Percentiles rank a stretch among this genome's conserved stretches.
These are phyloP conservation scores for Eupithecia exiguata DNA, from an alignment of 2,888 invertebrate species.

Conservation along the genomic window DNA sequence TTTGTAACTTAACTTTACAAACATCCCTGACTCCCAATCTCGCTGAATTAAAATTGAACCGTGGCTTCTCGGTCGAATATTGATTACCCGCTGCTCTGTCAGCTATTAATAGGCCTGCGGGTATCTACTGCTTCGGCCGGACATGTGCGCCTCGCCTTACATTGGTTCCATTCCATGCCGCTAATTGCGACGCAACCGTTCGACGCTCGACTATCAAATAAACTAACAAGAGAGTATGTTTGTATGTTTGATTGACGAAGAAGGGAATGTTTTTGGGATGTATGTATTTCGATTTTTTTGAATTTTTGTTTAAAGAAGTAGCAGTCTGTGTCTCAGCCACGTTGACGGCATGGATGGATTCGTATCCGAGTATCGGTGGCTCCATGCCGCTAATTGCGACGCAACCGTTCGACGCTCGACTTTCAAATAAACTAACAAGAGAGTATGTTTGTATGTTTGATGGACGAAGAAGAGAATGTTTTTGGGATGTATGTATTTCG, in stretches of 20 bases:
- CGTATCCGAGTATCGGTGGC: too few species aligned
- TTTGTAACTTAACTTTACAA: background rate
- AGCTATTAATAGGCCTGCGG: constrained; percentile 8
- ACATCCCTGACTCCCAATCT: background rate
- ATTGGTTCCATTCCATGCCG: constrained; percentile 8
- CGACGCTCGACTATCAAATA: constrained; percentile 4
- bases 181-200: constrained; percentile 9
- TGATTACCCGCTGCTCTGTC: constrained; percentile 4
- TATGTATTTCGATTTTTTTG: background rate
- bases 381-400: constrained; percentile 10
- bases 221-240: background rate
- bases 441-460: background rate
- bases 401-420: constrained; percentile 1
- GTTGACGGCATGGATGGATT: too few species aligned
- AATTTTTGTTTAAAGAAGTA: background rate
- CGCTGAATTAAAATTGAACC: background rate
- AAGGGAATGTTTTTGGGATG: background rate
- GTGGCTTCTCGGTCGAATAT: constrained; percentile 9
- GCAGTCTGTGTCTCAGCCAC: background rate
- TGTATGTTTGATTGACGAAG: background rate
- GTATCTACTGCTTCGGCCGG: background rate
- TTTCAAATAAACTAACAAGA: constrained; percentile 1
- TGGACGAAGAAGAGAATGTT: background rate
- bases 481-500: background rate
- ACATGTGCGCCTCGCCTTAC: constrained; percentile 8